Evolutionary conservation across 1,140 invertebrate species (phyloP).

Genomic region (Lordiphosa mommai): DNA sequence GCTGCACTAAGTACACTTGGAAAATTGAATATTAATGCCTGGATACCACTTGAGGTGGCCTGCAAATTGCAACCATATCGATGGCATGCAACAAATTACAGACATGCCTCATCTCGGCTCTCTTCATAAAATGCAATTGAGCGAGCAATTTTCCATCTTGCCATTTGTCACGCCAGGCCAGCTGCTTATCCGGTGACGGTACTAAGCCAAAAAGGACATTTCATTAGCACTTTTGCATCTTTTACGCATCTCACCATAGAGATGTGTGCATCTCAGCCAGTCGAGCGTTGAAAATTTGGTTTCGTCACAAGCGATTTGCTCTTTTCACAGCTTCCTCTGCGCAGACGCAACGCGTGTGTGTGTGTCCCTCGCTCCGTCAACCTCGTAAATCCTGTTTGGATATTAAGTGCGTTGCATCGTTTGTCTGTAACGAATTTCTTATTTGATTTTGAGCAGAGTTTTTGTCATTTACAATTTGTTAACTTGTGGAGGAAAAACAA

Average conservation of each 20-base stretch:
- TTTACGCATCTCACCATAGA: constrained; percentile 22
- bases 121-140: constrained; percentile 51
- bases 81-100: constrained; percentile 66
- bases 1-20: constrained; percentile 57
- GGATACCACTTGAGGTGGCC: constrained; percentile 49
- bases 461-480: constrained; percentile 68
- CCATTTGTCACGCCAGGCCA: constrained; percentile 51
- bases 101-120: constrained; percentile 21
- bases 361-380: too few relatives aligned
- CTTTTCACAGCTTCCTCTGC: constrained; percentile 60
- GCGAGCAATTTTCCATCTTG: constrained; percentile 44
- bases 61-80: constrained; percentile 44
- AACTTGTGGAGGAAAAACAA: constrained; percentile 59
- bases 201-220: constrained; percentile 61
- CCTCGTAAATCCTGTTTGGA: constrained; percentile 72
- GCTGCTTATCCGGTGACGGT: constrained; percentile 20
- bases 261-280: constrained; percentile 14
- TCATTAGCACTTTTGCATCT: constrained; percentile 66
- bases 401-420: constrained; percentile 54
- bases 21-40: constrained; percentile 74
- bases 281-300: constrained; percentile 67
- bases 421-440: constrained; percentile 68
- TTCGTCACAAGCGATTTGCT: constrained; percentile 76
- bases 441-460: constrained; percentile 70
- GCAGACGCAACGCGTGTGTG: constrained; percentile 43